These are phyloP conservation scores for Erinaceus europaeus DNA, from an alignment of 2,113 vertebrate genomes.

Conservation along the genomic window DNA sequence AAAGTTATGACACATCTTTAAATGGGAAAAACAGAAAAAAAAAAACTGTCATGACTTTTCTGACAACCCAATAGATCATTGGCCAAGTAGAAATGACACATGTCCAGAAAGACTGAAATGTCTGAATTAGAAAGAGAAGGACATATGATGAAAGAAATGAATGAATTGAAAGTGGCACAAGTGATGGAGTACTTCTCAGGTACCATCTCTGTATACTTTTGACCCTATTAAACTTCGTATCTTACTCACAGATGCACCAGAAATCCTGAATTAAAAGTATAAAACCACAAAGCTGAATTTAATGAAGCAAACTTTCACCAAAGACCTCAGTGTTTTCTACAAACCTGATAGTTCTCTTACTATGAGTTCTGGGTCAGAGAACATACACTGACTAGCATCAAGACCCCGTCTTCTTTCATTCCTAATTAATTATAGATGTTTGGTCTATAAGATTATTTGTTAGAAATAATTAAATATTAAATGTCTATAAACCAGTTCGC, in stretches of 20 bases:
- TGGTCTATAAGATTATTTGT: slow-evolving; percentile 66
- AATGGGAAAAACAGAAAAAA: too few relatives aligned
- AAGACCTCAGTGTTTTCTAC: slow-evolving; percentile 10
- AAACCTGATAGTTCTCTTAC: slow-evolving; percentile 47
- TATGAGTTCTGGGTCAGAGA: slow-evolving; percentile 62
- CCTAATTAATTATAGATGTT: slow-evolving; percentile 68
- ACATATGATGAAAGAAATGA: neutral
- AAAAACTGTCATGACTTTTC: too few relatives aligned
- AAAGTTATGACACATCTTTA: too few relatives aligned
- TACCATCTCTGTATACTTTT: neutral
- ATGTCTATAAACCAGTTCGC: slow-evolving; percentile 67
- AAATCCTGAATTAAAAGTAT: slow-evolving; percentile 32
- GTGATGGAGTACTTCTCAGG: neutral
- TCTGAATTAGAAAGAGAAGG: neutral
- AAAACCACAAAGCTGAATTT: slow-evolving; percentile 58
- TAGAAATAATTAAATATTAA: slow-evolving; percentile 78
- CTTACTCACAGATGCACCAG: neutral
- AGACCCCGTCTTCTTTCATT: slow-evolving; percentile 43
- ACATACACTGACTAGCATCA: slow-evolving; percentile 47
- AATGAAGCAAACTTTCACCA: slow-evolving; percentile 61
- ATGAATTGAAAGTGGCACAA: neutral
- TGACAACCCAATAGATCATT: neutral
- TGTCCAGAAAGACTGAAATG: neutral
- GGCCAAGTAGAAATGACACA: accelerated
- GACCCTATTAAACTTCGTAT: neutral